phyloP scores from a whole-genome alignment of 2,113 vertebrate genomes.

The Synodontis membranacea region DNA sequence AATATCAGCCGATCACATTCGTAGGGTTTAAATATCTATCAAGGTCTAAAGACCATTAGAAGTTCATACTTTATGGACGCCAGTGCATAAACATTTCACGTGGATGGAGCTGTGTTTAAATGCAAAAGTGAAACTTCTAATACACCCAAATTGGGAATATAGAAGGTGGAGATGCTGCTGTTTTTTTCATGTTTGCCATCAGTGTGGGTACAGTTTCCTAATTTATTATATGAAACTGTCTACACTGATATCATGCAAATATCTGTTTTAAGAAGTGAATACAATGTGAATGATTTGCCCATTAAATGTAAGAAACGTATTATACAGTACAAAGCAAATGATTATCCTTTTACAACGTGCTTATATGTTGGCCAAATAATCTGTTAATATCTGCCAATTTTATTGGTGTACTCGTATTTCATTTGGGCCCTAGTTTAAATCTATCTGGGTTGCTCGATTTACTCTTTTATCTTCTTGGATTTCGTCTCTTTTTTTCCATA shows the following conservation, averaged over 20 bases:
- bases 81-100: neutral
- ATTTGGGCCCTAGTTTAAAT: constrained; percentile 13
- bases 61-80: neutral
- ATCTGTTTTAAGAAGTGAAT: neutral
- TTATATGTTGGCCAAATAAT: neutral
- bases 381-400: neutral
- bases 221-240: neutral
- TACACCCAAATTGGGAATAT: neutral
- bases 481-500: neutral
- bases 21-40: neutral
- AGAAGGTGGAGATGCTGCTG: neutral
- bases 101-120: neutral
- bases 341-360: neutral
- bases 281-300: neutral
- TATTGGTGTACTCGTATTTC: neutral
- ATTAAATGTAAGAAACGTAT: neutral
- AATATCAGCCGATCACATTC: neutral
- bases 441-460: neutral
- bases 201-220: neutral
- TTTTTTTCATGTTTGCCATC: neutral
- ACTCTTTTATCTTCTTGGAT: neutral
- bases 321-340: neutral
- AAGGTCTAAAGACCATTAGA: neutral
- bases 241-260: neutral
- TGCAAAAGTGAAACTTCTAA: neutral